phyloP scores from a whole-genome alignment of 2,797 vertebrate species.

The Pangasius djambal region DNA sequence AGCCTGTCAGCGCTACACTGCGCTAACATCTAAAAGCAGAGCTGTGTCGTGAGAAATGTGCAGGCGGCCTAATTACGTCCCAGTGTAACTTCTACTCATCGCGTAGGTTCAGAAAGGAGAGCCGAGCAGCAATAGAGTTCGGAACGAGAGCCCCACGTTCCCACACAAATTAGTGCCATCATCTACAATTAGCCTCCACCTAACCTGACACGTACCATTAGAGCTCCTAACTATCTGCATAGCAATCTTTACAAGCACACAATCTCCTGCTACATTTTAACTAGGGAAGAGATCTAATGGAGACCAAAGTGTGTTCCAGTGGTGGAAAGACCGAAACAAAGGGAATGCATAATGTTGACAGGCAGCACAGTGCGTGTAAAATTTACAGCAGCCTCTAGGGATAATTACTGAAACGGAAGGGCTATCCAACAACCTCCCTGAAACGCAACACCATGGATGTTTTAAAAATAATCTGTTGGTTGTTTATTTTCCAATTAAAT shows the following conservation, averaged over 20 bases:
- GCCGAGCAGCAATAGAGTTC: background rate
- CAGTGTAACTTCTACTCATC: constrained; percentile 21
- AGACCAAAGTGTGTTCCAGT: constrained; percentile 13
- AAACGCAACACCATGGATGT: constrained; percentile 65
- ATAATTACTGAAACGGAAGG: constrained; percentile 62
- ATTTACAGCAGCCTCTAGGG: constrained; percentile 56
- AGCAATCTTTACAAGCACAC: constrained; percentile 57
- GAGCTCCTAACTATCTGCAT: constrained; percentile 25
- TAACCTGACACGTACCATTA: constrained; percentile 34
- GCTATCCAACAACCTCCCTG: constrained; percentile 70
- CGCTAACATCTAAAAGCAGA: constrained; percentile 27
- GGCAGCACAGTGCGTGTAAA: constrained; percentile 61
- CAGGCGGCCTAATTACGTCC: constrained; percentile 32
- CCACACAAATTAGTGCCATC: constrained; percentile 51
- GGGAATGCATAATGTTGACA: constrained; percentile 16
- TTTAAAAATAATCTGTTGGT: constrained; percentile 60
- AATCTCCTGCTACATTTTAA: constrained; percentile 57
- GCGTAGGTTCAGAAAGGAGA: constrained; percentile 7
- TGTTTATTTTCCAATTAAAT: constrained; percentile 42
- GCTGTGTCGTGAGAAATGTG: constrained; percentile 19
- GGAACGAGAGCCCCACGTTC: constrained; percentile 34
- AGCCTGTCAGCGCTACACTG: constrained; percentile 30
- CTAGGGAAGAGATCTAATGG: constrained; percentile 49
- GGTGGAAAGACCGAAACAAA: constrained; percentile 23
- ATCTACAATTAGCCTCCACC: constrained; percentile 52